Evolutionary conservation across 2,888 invertebrate species (phyloP).

Genomic region (Eupithecia inturbata): DNA sequence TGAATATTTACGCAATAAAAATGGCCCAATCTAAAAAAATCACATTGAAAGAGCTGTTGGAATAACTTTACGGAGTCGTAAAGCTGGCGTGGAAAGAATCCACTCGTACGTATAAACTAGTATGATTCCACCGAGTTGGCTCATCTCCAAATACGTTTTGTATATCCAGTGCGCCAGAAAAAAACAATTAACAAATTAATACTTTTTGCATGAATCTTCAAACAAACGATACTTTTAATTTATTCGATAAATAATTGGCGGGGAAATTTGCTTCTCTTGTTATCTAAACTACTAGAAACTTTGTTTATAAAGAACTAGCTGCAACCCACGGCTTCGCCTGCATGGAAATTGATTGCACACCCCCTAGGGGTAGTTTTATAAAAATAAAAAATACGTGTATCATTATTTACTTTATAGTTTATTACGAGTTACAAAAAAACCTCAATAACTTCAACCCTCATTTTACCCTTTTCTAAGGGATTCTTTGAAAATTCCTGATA

Average conservation of each 20-base stretch:
- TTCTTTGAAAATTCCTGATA: no score
- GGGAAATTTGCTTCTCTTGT: background rate
- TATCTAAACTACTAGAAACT: background rate
- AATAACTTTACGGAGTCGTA: slow-evolving; percentile 72
- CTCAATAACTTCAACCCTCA: no score
- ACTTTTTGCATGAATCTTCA: slow-evolving; percentile 39
- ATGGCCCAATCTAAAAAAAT: slow-evolving; percentile 61
- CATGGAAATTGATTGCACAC: no score
- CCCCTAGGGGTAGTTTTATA: no score
- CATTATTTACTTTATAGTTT: no score
- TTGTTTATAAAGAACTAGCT: background rate
- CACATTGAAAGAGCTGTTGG: slow-evolving; percentile 61
- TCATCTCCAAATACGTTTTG: slow-evolving; percentile 60
- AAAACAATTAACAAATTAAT: slow-evolving; percentile 55
- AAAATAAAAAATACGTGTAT: no score
- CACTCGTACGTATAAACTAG: slow-evolving; percentile 54
- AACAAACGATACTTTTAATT: background rate
- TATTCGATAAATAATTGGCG: background rate
- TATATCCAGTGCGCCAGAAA: slow-evolving; percentile 55
- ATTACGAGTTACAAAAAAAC: no score
- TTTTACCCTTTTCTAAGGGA: no score
- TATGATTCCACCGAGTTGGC: slow-evolving; percentile 65
- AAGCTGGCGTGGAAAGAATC: slow-evolving; percentile 63
- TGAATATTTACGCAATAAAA: slow-evolving; percentile 63
- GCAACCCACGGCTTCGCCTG: no score